phyloP scores from a whole-genome alignment of 2,113 vertebrate genomes.

The Lagopus muta region DNA sequence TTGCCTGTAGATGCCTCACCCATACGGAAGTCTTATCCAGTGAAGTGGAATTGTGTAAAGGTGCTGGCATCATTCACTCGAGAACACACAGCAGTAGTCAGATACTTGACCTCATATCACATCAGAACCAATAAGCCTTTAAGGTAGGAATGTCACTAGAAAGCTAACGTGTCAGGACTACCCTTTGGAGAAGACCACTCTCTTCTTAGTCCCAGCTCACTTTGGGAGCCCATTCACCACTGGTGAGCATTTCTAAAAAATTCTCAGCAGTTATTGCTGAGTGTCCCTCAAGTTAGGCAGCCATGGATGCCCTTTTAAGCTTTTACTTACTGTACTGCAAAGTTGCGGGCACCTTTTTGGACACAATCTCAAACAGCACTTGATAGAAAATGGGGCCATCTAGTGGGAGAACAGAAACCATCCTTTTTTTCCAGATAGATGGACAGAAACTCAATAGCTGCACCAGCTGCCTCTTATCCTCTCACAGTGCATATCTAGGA shows the following conservation, averaged over 20 bases:
- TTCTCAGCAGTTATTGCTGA: neutral
- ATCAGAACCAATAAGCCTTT: neutral
- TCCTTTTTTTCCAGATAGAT: rapidly evolving
- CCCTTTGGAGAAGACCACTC: neutral
- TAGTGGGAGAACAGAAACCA: neutral
- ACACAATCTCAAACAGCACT: neutral
- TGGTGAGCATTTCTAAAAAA: neutral
- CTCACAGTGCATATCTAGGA: rapidly evolving
- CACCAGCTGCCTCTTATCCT: neutral
- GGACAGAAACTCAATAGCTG: neutral
- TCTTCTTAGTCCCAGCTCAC: neutral
- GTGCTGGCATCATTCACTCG: neutral
- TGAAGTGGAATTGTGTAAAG: neutral
- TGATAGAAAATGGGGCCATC: neutral
- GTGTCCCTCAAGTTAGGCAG: neutral
- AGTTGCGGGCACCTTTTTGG: neutral
- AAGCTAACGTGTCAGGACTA: neutral
- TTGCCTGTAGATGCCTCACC: neutral
- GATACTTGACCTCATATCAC: neutral
- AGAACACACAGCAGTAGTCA: neutral
- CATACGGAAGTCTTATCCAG: neutral
- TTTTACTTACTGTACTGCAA: neutral
- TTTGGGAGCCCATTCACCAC: neutral
- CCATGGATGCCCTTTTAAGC: neutral
- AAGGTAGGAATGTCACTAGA: neutral